Base-by-base conservation (phyloP, 2,888 invertebrate species). In the Oscheius sp. region DNA sequence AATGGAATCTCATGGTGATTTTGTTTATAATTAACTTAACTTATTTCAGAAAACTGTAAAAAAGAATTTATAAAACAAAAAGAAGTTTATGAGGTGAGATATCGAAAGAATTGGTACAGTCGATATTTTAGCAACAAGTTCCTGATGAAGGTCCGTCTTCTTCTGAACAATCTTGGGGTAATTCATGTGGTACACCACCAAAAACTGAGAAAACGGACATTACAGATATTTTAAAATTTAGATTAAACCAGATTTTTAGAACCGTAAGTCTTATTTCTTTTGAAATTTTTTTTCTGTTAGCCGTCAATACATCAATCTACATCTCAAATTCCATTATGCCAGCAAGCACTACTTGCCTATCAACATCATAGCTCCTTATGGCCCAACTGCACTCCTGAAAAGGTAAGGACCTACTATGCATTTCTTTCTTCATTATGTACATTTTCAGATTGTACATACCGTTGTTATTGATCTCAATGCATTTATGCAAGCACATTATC, bases 331-430 rank as follows among this genome's bases (percentile, higher is more conserved):
- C 36, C 72, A 9, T 28, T 76, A n/a, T 74, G 73, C 57, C 70
- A 76, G 32, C 76, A 76, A 54, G 76, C 76, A 0, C 28, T 76
- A 20, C 33, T 72, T 2, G 76, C 76, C 33, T 74, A 74, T 59
- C 36, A 62, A n/a, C 71, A 72, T 41, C 76, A 76, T 22, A 74
- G 70, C 47, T 67, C 56, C 47, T 56, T 68, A 30, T 76, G 76
- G 76, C 76, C 76, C 4, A 63, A 70, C 17, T 66, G 56, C 26
- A 32, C 57, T 12, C 41, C 38, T n/a, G 62, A 24, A 8, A 62
- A 62, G 22, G 62, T 62, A 33, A 6, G 30, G n/a, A n/a, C n/a
- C n/a, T n/a, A n/a, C n/a, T 4, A 8, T 51, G 9, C 14, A 4
- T 6, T 3, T 51, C 3, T 26, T 51, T 30, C 20, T 17, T 54